Conservation (phyloP, 2,888 invertebrate species). For the Synanthedon andrenaeformis region DNA sequence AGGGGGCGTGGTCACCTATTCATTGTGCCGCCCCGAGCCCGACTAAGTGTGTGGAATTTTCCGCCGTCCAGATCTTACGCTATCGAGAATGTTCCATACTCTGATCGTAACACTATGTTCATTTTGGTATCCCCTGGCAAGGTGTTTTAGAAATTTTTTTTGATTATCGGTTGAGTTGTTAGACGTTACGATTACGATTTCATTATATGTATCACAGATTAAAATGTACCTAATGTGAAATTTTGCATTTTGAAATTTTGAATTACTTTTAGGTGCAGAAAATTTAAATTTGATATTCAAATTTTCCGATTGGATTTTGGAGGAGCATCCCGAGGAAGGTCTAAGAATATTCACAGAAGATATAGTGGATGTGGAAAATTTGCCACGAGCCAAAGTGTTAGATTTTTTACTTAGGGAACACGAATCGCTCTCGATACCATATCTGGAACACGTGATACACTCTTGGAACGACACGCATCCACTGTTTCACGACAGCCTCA, state of each 20-base stretch:
- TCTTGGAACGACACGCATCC: conserved; percentile 89
- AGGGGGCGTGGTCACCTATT: too few species aligned
- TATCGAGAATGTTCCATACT: too few species aligned
- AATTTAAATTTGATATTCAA: conserved; percentile 91
- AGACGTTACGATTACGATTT: too few species aligned
- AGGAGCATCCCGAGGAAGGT: conserved; percentile 88
- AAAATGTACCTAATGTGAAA: background rate
- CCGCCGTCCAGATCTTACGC: too few species aligned
- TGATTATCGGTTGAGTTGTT: too few species aligned
- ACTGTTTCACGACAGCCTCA: conserved; percentile 89
- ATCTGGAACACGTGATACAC: conserved; percentile 93
- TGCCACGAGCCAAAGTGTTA: conserved; percentile 89
- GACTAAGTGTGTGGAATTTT: too few species aligned
- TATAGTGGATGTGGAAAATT: conserved; percentile 85
- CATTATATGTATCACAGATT: too few species aligned
- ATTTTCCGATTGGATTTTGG: conserved; percentile 93
- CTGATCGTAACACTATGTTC: too few species aligned
- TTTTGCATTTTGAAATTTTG: background rate
- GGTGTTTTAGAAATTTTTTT: too few species aligned
- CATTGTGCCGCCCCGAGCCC: too few species aligned
- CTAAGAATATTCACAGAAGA: conserved; percentile 91
- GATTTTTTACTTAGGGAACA: conserved; percentile 89
- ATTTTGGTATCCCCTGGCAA: too few species aligned
- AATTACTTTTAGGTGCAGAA: conserved; percentile 69
- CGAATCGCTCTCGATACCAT: conserved; percentile 86